Evolutionary conservation across 1,140 invertebrate genomes (phyloP), one percentile per base, ranked within the genome.

Genomic region (Bombus fervidus): DNA sequence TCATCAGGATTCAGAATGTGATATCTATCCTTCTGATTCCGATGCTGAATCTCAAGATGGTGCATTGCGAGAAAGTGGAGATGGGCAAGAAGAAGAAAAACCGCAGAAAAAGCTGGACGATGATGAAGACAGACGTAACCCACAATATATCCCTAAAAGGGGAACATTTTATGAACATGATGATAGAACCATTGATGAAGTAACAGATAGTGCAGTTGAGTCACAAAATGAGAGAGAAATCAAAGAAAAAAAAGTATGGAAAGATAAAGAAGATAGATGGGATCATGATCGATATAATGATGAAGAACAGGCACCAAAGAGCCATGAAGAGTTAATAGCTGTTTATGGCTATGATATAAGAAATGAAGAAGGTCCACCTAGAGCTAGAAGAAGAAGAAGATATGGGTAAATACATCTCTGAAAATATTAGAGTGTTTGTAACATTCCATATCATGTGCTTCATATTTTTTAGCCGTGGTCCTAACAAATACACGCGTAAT

Each of bases 141-240:
- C 99, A 10, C 98, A 99, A 90, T 99, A 99, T 94, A 99, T 99
- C 92, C 99, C 99, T 0, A 98, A 99, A 94, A 96, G 97, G 87
- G 99, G 99, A 31, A 98, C 98, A 8, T 99, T 99, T 94, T 99
- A 99, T 92, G 98, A 99, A 91, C 98, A 99, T 93, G 98, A 99
- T 94, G 98, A 98, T 92, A 95, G 98, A 89, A 98, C 97, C n/a
- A 96, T 96, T 34, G 97, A 97, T 37, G 97, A 97, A 87, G 94
- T 91, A 9, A 89, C 90, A n/a, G 93, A 95, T 25, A 93, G 91
- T 87, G 89, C 90, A 31, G 85, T 87, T 59, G 95, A 96, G 89
- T 87, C 89, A 22, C 93, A 87, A 22, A 91, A 81, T 68, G 95
- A 96, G 86, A 91, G 94, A 77, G 95, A 95, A 79, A 92, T 90